Evolutionary conservation across 2,797 vertebrate genomes (phyloP), one percentile per base, ranked within the genome.

Genomic region (Myripristis jacobus): DNA sequence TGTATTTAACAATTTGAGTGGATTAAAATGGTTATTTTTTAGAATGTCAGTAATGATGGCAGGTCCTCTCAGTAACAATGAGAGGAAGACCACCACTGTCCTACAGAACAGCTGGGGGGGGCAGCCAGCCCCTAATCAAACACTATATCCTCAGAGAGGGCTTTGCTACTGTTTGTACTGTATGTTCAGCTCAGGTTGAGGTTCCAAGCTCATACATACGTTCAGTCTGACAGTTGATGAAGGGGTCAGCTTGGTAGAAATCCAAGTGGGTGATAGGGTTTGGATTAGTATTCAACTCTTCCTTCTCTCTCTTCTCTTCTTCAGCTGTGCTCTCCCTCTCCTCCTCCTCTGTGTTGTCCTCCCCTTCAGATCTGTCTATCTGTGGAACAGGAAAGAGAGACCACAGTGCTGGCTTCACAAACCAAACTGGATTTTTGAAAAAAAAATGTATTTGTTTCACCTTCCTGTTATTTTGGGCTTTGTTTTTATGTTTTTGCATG

Each of bases 241-340:
- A 99, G 69, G 97, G 97, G 91, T 99, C 95, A 12, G 95, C 94
- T 77, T 97, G 95, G 90, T 96, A 99, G 91, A 99, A 99, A 84
- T 98, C 97, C 91, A 98, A 89, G 57, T 93, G 95, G 67, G 22
- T 81, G 3, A 80, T 47, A 1, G 72, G 60, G 2, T 18, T 29
- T n/a, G 76, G 73, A 43, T 67, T 66, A 1, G 46, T 11, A n/a
- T 47, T 46, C 24, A 66, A 88, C 88, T 61, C 92, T 93, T 77
- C 93, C 92, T 48, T 57, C 11, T 72, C 56, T 34, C n/a, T 44
- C 4, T 44, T 34, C 29, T 60, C 58, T 0, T n/a, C 62, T 34
- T 71, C 65, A 16, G 10, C 54, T 31, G 71, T 68, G 3, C 46
- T 27, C 15, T 58, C 68, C 34, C 66, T 38, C 16, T 82, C 72